Conservation (phyloP, 2,113 vertebrate species). For the Channa maculata region DNA sequence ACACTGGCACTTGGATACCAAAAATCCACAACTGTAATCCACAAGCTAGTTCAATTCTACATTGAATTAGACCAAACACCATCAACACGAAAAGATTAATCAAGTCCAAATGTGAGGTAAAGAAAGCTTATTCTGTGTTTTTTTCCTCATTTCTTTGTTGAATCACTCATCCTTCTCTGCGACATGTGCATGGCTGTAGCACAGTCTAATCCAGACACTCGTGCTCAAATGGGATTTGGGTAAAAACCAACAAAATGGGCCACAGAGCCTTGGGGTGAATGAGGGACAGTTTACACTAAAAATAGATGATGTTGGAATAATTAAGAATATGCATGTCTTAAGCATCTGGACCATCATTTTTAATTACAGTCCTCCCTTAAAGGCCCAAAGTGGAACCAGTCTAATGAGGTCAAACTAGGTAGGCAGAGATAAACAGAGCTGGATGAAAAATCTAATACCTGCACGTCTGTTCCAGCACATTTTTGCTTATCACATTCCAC, state of each 20-base stretch:
- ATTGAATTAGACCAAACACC: slow-evolving; percentile 55
- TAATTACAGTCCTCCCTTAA: slow-evolving; percentile 60
- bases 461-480: slow-evolving; percentile 29
- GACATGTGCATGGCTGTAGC: slow-evolving; percentile 62
- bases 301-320: slow-evolving; percentile 62
- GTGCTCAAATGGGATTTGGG: slow-evolving; percentile 63
- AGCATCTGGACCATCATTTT: slow-evolving; percentile 48
- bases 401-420: slow-evolving; percentile 31
- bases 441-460: slow-evolving; percentile 40
- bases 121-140: slow-evolving; percentile 45
- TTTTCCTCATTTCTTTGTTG: neutral
- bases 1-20: slow-evolving; percentile 6
- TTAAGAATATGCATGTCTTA: slow-evolving; percentile 68
- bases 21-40: slow-evolving; percentile 58
- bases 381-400: slow-evolving; percentile 34
- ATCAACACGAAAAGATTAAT: slow-evolving; percentile 63
- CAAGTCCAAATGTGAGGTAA: slow-evolving; percentile 49
- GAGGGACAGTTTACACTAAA: slow-evolving; percentile 50
- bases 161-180: slow-evolving; percentile 39
- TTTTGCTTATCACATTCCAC: slow-evolving; percentile 39
- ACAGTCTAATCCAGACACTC: slow-evolving; percentile 66
- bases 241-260: slow-evolving; percentile 73
- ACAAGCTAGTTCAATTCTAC: slow-evolving; percentile 26
- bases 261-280: slow-evolving; percentile 58
- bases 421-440: slow-evolving; percentile 22